Evolutionary conservation across 2,888 invertebrate genomes (phyloP), one percentile per base, ranked within the genome.

Genomic region (Heliconius aoede): DNA sequence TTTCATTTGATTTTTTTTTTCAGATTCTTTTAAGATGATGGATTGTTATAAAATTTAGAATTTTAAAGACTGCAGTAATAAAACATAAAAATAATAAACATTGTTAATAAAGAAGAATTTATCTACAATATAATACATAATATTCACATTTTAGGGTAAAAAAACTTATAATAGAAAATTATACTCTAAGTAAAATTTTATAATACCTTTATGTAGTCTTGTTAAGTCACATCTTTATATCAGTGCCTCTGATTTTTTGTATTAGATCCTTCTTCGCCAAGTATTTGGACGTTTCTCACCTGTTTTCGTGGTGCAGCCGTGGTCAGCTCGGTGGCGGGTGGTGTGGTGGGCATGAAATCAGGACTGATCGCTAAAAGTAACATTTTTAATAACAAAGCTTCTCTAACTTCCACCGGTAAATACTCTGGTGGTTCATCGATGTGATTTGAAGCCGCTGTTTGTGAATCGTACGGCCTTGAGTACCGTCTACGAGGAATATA

Each of bases 341-440:
- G 88, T 7, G 90, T 89, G 3, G 94, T 89, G 58, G 95, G 91
- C 86, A 90, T 86, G 79, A 87, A 92, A 83, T 96, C 95, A 11
- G 96, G 95, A 85, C 96, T 96, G 81, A 97, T 96, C 0, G 97
- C 97, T 77, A 97, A 86, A 85, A 97, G 95, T 46, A 97, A 89
- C 97, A 97, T 97, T 84, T 96, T 95, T 83, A 97, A 86, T 13
- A 97, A 88, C 58, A 97, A 89, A 85, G 96, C 96, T 86, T 97
- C 97, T 77, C 97, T 92, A 26, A 97, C 95, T 76, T 96, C 96
- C 0, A 96, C 94, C 21, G 97, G 97, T 26, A 97, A 87, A 82
- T 95, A 96, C 80, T 96, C 96, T 11, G 95, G 95, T 77, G 87
- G 84, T 36, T 95, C 95, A 60, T 95, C 93, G 24, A 92, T 85